phyloP scores from a whole-genome alignment of 2,113 vertebrate species.

The Rhinolophus ferrumequinum region DNA sequence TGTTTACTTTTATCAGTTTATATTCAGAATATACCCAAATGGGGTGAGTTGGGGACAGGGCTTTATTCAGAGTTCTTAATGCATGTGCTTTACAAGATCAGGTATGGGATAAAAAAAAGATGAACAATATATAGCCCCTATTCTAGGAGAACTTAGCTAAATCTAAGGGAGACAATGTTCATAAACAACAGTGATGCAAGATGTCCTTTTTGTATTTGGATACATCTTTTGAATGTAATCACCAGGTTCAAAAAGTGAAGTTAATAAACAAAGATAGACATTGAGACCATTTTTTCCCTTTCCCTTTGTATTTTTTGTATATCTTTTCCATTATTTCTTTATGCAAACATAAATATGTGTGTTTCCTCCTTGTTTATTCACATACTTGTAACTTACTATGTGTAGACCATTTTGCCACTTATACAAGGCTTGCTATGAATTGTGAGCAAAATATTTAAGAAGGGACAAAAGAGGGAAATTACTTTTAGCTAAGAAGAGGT shows the following conservation, averaged over 20 bases:
- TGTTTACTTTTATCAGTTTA: slow-evolving; percentile 1
- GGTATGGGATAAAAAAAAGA: neutral
- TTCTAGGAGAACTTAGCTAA: neutral
- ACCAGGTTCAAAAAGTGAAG: neutral
- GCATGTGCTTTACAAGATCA: neutral
- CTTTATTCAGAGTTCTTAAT: neutral
- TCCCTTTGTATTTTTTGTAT: neutral
- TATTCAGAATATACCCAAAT: neutral
- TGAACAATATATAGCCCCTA: neutral
- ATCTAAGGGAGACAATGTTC: neutral
- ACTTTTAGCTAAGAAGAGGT: neutral
- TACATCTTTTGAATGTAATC: neutral
- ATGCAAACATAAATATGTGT: neutral
- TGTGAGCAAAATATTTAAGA: neutral
- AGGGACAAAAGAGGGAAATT: neutral
- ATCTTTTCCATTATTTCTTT: neutral
- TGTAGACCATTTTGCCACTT: neutral
- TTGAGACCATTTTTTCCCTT: neutral
- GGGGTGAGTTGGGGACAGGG: neutral
- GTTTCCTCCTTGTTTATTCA: neutral
- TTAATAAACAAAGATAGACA: neutral
- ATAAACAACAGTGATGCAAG: neutral
- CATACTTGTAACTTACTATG: neutral
- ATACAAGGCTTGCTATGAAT: neutral
- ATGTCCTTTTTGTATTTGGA: neutral